Conservation (phyloP, 2,888 invertebrate genomes). For the Sympetrum striolatum region DNA sequence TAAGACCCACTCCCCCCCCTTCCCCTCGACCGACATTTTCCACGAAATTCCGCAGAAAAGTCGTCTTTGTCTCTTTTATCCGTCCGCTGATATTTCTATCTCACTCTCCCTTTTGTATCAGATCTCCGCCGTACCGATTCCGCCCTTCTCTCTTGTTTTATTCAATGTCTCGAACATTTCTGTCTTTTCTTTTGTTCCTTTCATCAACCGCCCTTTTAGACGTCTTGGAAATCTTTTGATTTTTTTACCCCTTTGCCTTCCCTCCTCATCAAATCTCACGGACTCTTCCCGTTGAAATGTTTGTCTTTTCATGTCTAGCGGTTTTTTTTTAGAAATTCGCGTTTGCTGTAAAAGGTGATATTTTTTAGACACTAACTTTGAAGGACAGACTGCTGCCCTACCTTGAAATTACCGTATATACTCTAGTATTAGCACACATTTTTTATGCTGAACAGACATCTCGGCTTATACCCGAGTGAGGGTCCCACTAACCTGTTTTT, state of each 20-base stretch:
- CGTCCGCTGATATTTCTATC: background rate
- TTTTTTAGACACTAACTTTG: background rate
- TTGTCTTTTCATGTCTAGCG: conserved; percentile 52
- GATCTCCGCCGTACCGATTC: background rate
- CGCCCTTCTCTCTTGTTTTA: background rate
- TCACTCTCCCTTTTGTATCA: background rate
- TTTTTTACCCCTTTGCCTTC: background rate
- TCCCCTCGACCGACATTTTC: background rate
- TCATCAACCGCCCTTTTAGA: background rate
- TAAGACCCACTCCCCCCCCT: background rate
- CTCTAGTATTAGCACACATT: no score
- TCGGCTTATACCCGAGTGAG: no score
- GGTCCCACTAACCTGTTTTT: no score
- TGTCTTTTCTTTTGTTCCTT: background rate
- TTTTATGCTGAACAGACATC: no score
- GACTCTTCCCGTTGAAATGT: conserved; percentile 48
- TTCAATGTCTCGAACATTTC: background rate
- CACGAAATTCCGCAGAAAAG: background rate
- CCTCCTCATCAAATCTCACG: background rate
- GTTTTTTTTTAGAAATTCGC: no score
- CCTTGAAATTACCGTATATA: no score
- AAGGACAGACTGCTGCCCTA: no score
- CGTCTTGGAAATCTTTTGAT: background rate
- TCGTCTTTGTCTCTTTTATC: background rate
- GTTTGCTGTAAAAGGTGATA: no score